These are phyloP conservation scores for Smittia sp. DNA, from an alignment of 2,888 invertebrate species.

Conservation along the genomic window DNA sequence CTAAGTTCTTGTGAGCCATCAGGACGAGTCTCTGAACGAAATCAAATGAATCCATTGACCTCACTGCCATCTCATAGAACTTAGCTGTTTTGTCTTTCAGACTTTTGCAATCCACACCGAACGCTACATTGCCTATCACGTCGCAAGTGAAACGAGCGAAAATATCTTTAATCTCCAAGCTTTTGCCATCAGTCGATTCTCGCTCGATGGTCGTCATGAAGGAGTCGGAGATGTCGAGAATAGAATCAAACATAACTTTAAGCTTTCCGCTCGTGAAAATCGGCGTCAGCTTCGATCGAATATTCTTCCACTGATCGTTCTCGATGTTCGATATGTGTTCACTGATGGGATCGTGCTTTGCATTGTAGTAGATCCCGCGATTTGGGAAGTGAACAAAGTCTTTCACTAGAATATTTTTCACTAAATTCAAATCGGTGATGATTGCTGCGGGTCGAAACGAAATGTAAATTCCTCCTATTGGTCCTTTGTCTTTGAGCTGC, in stretches of 20 bases:
- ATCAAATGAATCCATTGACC: no score
- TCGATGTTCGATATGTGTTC: conserved; percentile 29
- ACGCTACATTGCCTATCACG: conserved; percentile 42
- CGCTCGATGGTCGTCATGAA: neutral
- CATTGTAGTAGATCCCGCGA: conserved; percentile 44
- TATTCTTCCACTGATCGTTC: conserved; percentile 44
- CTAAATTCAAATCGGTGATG: conserved; percentile 43
- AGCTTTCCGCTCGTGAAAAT: conserved; percentile 45
- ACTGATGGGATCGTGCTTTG: conserved; percentile 45
- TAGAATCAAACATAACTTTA: conserved; percentile 45
- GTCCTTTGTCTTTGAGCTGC: no score
- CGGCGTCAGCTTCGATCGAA: conserved; percentile 43
- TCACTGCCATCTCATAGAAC: conserved; percentile 42
- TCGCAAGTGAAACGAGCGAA: conserved; percentile 39
- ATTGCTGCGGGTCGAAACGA: neutral
- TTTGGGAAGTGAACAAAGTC: conserved; percentile 46
- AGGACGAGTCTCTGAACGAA: neutral
- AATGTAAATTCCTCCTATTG: neutral
- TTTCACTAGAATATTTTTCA: conserved; percentile 45
- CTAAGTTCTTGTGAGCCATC: conserved; percentile 21
- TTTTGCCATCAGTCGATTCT: neutral
- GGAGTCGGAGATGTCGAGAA: neutral
- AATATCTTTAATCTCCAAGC: conserved; percentile 38
- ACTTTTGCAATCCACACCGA: conserved; percentile 43
- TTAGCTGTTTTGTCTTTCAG: conserved; percentile 42